Base-by-base conservation (phyloP, 2,113 vertebrate genomes). In the Hylia prasina region DNA sequence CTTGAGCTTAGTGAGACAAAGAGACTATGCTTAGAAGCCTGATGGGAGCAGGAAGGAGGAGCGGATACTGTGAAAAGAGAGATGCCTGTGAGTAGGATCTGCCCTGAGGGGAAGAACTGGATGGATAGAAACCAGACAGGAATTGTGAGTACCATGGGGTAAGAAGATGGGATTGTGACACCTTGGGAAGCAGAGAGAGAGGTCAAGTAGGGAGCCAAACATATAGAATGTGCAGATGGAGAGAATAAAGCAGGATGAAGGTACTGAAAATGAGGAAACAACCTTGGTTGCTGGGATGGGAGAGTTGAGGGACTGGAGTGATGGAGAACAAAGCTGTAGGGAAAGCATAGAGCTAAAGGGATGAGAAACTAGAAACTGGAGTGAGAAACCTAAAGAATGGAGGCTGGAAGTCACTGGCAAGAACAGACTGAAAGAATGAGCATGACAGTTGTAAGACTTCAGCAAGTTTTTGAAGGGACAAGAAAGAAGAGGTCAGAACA, bases 251-350 rank as follows among this genome's bases (percentile, higher is more conserved):
- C 33, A 68, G 31, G 11, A 54, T 60, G 44, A 91, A 80, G 58
- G 65, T 18, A 22, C 0, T 69, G 66, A 68, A 92, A 80, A 33
- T 27, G 27, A 40, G 31, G 14, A 69, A 83, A 56, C 30, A 50
- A 18, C 4, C 14, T 51, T 7, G 2, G 12, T 39, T 76, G 33
- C 19, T 80, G 21, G 12, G 13, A 44, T 16, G 31, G 24, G 9
- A 50, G 7, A 18, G 8, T 21, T 0, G 0, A 25, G 9, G 28
- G 25, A 45, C 16, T 48, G 35, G 6, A 66, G 11, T 12, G 28
- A 42, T 50, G 25, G 68, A 80, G 57, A 86, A 30, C 15, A 65
- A 83, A 35, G 40, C 22, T 80, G 37, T 11, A 65, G 35, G 27
- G 35, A 27, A 84, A 79, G 10, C 3, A 0, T 33, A 40, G 33